Evolutionary conservation across 2,113 vertebrate species (phyloP).

Genomic region (Prionailurus bengalensis): DNA sequence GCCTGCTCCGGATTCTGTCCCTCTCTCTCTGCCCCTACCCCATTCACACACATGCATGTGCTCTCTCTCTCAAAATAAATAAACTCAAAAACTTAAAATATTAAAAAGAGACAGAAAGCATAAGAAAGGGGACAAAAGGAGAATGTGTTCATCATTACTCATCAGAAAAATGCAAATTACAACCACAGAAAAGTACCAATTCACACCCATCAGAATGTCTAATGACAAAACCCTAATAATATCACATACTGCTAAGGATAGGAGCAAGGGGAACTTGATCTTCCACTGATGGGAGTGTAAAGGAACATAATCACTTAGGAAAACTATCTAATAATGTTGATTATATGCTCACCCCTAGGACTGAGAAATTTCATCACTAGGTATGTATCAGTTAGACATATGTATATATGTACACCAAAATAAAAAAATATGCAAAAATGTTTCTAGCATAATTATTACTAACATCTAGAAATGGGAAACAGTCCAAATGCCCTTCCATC

Average conservation of each 20-base stretch:
- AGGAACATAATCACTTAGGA: not conserved
- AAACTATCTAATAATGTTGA: not conserved
- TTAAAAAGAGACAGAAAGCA: not conserved
- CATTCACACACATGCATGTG: too few relatives aligned
- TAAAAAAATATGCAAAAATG: not conserved
- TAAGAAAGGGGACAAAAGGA: not conserved
- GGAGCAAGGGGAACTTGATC: not conserved
- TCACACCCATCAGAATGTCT: not conserved
- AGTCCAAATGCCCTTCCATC: not conserved
- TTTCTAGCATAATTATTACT: not conserved
- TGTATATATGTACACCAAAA: not conserved
- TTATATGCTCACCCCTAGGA: too few relatives aligned
- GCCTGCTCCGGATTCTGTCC: too few relatives aligned
- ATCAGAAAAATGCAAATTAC: constrained; percentile 5
- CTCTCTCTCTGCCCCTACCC: too few relatives aligned
- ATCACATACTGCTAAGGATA: not conserved
- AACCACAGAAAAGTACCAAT: too few relatives aligned
- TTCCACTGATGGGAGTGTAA: not conserved
- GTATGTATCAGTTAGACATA: not conserved
- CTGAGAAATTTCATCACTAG: not conserved
- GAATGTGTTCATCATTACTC: not conserved
- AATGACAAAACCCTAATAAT: not conserved
- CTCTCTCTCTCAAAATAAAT: too few relatives aligned
- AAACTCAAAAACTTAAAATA: too few relatives aligned
- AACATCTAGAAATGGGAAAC: not conserved